Percentiles rank a stretch among this genome's conserved stretches.
Conservation (phyloP, 2,888 invertebrate genomes). For the Spisula subtruncata region DNA sequence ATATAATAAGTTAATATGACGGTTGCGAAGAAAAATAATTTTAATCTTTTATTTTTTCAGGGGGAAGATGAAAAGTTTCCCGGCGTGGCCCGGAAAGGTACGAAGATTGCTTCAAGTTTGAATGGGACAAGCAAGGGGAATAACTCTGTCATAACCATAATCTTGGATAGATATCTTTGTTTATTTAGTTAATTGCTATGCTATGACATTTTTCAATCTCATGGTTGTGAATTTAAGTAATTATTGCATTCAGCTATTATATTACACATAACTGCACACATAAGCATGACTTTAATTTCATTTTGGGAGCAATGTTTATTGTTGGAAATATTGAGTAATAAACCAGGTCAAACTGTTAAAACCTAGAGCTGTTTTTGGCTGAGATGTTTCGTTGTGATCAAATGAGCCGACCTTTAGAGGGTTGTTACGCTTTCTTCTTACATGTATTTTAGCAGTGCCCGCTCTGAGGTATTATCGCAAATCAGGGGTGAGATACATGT, state of each 20-base stretch:
- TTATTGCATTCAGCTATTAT: not conserved
- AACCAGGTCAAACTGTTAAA: too few relatives aligned
- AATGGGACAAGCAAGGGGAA: constrained; percentile 58
- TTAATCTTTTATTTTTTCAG: constrained; percentile 90
- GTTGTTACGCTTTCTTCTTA: too few relatives aligned
- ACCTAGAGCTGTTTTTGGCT: too few relatives aligned
- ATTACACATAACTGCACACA: not conserved
- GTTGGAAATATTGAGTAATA: too few relatives aligned
- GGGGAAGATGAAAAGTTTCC: constrained; percentile 99
- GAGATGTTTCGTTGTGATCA: too few relatives aligned
- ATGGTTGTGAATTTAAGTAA: not conserved
- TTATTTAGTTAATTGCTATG: not conserved
- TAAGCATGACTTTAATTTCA: too few relatives aligned
- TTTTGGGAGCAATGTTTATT: too few relatives aligned
- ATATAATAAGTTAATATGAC: not conserved
- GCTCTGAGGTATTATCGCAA: too few relatives aligned
- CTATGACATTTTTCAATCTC: too few relatives aligned
- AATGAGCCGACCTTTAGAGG: too few relatives aligned
- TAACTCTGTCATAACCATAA: constrained; percentile 40
- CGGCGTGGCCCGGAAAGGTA: constrained; percentile 99
- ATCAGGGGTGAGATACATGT: too few relatives aligned
- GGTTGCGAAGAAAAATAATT: not conserved
- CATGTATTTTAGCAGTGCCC: too few relatives aligned
- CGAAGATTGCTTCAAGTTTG: constrained; percentile 87
- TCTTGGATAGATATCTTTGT: not conserved